These are phyloP conservation scores for Stramonita haemastoma DNA, from an alignment of 2,888 invertebrate genomes.

Conservation along the genomic window DNA sequence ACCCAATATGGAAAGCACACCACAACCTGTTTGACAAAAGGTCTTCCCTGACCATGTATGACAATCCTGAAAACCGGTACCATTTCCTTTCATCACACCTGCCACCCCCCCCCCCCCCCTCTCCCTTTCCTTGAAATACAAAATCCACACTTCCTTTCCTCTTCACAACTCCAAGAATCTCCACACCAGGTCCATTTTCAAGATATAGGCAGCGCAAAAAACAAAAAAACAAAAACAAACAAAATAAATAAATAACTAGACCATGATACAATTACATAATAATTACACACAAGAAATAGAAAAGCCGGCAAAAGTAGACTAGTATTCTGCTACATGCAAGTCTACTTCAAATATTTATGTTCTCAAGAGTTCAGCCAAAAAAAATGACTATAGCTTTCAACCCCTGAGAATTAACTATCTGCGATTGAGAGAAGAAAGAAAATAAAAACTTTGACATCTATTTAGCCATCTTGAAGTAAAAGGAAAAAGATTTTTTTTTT, in stretches of 20 bases:
- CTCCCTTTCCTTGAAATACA: no score
- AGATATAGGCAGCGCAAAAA: not conserved
- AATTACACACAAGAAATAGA: no score
- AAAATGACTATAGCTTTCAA: not conserved
- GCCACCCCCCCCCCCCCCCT: not conserved
- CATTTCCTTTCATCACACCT: not conserved
- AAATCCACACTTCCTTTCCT: not conserved
- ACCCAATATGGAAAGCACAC: not conserved
- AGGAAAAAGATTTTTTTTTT: not conserved
- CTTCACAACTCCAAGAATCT: no score
- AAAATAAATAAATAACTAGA: not conserved
- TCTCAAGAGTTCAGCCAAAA: not conserved
- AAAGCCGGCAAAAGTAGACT: no score
- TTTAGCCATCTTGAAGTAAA: not conserved
- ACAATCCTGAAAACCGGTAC: not conserved
- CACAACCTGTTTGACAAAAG: no score
- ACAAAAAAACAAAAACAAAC: not conserved
- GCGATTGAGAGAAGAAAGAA: not conserved
- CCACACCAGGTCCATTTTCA: not conserved
- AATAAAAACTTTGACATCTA: not conserved
- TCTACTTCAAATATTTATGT: not conserved
- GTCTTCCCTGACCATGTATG: not conserved
- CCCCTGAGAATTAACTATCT: conserved; percentile 11
- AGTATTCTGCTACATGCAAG: not conserved
- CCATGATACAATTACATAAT: not conserved